Base-by-base conservation (phyloP, 1,140 invertebrate species). In the Saccostrea echinata region DNA sequence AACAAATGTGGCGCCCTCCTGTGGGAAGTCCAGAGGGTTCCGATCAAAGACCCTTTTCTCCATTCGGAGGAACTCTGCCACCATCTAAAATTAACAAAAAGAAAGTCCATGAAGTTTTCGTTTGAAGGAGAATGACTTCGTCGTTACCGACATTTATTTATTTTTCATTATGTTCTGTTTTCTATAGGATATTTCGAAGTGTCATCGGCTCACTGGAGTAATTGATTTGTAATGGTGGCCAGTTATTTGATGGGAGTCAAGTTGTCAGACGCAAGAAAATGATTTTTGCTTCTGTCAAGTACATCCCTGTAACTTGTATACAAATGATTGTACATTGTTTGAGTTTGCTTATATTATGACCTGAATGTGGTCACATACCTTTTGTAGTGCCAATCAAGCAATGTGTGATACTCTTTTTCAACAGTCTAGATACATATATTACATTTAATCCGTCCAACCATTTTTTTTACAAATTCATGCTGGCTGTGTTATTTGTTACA, bases 61-160 rank as follows among this genome's bases (percentile, higher is more conserved):
- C 87, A 51, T 88, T 88, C 27, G 87, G 87, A 51, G 87, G 87
- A 57, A 88, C 87, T n/a, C 27, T 88, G 9, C 87, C 87, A 51
- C 84, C 87, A 51, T 88, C 87, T 18, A 88, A 88, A 81, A 88
- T 88, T 27, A 84, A 84, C 8, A 88, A 88, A 71, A 88, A 85
- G 76, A 88, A 88, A 53, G 87, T 88, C 16, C 83, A 84, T n/a
- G 87, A 88, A 85, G 87, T 88, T n/a, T 85, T 88, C 80, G 87
- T 88, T 35, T 88, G 71, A 88, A 18, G 30, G 2, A 27, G 30
- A 76, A 33, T 27, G 12, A 27, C n/a, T 21, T 61, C 55, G 55
- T 61, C 9, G 43, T 61, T n/a, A 1, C 18, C 18, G 18, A 18
- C 55, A 21, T 61, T 3, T 55, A 0, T 3, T 16, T 11, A 16